These are phyloP conservation scores for Hybognathus amarus DNA, from an alignment of 2,797 vertebrate species.

Conservation along the genomic window DNA sequence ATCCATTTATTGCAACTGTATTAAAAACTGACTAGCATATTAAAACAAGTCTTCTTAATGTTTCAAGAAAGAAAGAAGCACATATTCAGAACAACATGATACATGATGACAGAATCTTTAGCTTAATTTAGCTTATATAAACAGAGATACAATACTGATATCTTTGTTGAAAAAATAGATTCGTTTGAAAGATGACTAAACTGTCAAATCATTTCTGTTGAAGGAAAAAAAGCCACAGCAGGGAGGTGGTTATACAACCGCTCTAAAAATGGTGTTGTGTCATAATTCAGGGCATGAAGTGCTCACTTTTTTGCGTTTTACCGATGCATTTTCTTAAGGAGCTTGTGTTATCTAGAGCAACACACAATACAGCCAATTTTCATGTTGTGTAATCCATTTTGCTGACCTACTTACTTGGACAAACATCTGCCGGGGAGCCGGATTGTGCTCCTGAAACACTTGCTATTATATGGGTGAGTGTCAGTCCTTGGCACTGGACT, in stretches of 20 bases:
- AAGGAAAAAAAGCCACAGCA: conserved; percentile 32
- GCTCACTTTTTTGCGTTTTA: conserved; percentile 33
- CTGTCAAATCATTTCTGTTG: conserved; percentile 28
- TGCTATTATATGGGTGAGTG: conserved; percentile 23
- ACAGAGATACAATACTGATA: conserved; percentile 17
- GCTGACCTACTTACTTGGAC: conserved; percentile 63
- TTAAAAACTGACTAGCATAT: background rate
- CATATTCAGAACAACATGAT: background rate
- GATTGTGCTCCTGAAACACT: conserved; percentile 1
- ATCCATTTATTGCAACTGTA: background rate
- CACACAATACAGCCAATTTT: conserved; percentile 65
- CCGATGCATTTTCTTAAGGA: conserved; percentile 53
- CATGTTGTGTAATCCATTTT: conserved; percentile 69
- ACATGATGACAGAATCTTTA: background rate
- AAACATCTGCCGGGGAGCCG: conserved; percentile 30
- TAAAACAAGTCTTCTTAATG: background rate
- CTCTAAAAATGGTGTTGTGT: conserved; percentile 47
- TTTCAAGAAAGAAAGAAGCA: background rate
- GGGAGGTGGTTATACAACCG: conserved; percentile 33
- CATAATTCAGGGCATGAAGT: conserved; percentile 45
- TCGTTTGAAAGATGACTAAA: conserved; percentile 36
- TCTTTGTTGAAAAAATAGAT: background rate
- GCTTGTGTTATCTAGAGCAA: conserved; percentile 65
- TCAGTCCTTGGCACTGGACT: background rate
- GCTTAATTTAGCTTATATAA: background rate